Evolutionary conservation across 2,888 invertebrate genomes (phyloP).

Genomic region (Drosophila aldrichi): DNA sequence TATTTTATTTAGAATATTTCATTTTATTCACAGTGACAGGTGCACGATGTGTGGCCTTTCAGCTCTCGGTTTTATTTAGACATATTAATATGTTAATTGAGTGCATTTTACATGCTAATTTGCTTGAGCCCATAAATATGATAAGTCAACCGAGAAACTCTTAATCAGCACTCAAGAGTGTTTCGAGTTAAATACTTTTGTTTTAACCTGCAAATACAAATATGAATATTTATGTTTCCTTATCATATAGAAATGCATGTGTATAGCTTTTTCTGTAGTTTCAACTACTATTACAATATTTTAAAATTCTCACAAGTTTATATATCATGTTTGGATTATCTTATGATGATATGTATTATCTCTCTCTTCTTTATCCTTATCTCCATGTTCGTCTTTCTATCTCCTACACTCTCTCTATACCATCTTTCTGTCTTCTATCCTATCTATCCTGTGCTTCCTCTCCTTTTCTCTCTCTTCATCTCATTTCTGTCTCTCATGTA

Average conservation of each 20-base stretch:
- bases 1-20: background rate
- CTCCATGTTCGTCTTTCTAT: too few relatives aligned
- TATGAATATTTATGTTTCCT: background rate
- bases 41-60: background rate
- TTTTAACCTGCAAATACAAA: background rate
- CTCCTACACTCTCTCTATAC: background rate
- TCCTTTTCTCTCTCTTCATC: too few relatives aligned
- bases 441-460: too few relatives aligned
- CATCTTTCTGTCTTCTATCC: background rate
- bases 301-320: background rate
- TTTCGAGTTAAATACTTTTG: background rate
- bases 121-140: background rate
- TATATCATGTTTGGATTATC: background rate
- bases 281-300: too few relatives aligned
- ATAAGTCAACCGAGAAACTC: background rate
- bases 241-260: too few relatives aligned
- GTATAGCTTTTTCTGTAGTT: too few relatives aligned
- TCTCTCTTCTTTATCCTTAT: background rate
- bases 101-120: background rate
- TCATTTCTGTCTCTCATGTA: too few relatives aligned
- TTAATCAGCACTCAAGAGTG: background rate
- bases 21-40: constrained; percentile 5
- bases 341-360: too few relatives aligned
- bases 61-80: background rate
- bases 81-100: background rate